These are phyloP conservation scores for Caenorhabditis zanzibari DNA, from an alignment of 2,888 invertebrate genomes.

Conservation along the genomic window DNA sequence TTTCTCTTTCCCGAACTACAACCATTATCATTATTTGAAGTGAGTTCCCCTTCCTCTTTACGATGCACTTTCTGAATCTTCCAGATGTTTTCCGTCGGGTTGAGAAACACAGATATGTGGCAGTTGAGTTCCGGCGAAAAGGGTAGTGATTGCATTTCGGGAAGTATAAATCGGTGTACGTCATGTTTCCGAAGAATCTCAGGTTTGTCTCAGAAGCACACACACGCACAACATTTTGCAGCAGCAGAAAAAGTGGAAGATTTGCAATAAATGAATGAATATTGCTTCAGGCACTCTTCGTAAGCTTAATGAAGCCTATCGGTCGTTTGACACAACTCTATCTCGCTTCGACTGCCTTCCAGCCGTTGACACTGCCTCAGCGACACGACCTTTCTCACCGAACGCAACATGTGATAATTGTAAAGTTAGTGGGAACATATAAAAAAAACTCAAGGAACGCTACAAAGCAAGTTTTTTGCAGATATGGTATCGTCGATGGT, in stretches of 20 bases:
- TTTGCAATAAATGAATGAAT: constrained; percentile 14
- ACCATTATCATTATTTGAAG: constrained; percentile 72
- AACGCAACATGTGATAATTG: constrained; percentile 82
- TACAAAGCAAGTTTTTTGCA: constrained; percentile 62
- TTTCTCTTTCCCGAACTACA: constrained; percentile 69
- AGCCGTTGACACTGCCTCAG: constrained; percentile 79
- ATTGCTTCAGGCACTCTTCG: constrained; percentile 55
- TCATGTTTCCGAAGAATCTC: constrained; percentile 65
- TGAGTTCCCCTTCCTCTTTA: constrained; percentile 5
- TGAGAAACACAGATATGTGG: constrained; percentile 27
- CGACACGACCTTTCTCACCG: constrained; percentile 83
- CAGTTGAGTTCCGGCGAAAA: constrained; percentile 50
- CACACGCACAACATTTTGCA: neutral
- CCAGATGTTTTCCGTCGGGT: constrained; percentile 58
- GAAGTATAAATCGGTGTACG: constrained; percentile 63
- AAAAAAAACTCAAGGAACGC: neutral
- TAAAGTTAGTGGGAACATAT: constrained; percentile 76
- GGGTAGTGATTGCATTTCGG: constrained; percentile 68
- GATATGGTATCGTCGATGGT: constrained; percentile 83
- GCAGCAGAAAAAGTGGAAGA: constrained; percentile 12
- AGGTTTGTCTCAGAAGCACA: constrained; percentile 28
- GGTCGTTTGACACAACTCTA: constrained; percentile 70
- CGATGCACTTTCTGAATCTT: neutral
- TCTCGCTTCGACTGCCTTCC: constrained; percentile 80
- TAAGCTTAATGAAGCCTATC: constrained; percentile 68